Conservation (phyloP, 2,797 vertebrate genomes). For the Diplodus puntazzo region DNA sequence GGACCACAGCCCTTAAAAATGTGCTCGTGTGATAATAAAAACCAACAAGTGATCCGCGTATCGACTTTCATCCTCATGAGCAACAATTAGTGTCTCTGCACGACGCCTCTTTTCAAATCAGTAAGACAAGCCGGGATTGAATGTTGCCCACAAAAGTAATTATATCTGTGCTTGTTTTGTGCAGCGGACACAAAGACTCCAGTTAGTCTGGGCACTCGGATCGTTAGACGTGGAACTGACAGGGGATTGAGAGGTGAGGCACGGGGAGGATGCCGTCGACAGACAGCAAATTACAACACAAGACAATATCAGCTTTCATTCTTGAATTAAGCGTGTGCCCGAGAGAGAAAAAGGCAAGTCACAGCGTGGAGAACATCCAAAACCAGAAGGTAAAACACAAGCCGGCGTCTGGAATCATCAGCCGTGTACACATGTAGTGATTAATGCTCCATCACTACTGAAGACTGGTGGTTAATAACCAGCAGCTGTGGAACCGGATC, state of each 20-base stretch:
- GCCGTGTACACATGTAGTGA: constrained; percentile 17
- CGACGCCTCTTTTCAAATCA: constrained; percentile 57
- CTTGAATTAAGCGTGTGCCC: constrained; percentile 22
- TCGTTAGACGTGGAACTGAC: constrained; percentile 54
- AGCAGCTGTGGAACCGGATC: neutral
- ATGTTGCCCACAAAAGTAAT: constrained; percentile 65
- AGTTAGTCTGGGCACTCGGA: constrained; percentile 63
- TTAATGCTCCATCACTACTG: constrained; percentile 11
- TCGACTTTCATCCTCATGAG: constrained; percentile 59
- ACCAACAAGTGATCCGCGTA: constrained; percentile 30
- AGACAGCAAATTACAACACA: constrained; percentile 49
- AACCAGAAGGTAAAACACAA: constrained; percentile 5
- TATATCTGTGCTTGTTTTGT: constrained; percentile 61
- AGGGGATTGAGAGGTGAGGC: constrained; percentile 36
- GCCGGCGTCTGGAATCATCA: neutral
- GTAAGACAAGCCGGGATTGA: constrained; percentile 53
- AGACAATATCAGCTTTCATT: constrained; percentile 53
- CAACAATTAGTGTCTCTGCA: constrained; percentile 63
- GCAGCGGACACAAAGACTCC: constrained; percentile 66
- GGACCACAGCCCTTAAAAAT: neutral
- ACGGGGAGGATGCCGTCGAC: constrained; percentile 25
- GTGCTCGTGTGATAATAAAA: constrained; percentile 29
- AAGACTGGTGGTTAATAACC: neutral
- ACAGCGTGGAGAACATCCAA: constrained; percentile 13
- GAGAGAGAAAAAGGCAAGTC: constrained; percentile 33